phyloP scores from a whole-genome alignment of 2,888 invertebrate genomes.

The Caradrina clavipalpis region DNA sequence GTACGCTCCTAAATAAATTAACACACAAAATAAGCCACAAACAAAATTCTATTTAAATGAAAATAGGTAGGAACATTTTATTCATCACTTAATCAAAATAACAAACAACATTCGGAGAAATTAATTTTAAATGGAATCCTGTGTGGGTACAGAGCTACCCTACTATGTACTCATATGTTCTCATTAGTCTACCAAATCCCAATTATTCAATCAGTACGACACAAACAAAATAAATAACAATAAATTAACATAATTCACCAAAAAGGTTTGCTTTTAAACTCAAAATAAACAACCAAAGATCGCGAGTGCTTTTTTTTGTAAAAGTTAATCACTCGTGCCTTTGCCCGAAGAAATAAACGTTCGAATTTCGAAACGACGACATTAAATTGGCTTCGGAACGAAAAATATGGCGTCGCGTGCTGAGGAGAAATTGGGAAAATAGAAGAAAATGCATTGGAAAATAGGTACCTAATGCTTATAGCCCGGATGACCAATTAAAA shows the following conservation, averaged over 20 bases:
- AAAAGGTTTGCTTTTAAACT: conserved; percentile 59
- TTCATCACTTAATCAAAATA: conserved; percentile 16
- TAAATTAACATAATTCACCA: conserved; percentile 59
- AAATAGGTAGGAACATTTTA: conserved; percentile 16
- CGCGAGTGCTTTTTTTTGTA: conserved; percentile 36
- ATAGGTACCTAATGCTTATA: conserved; percentile 1
- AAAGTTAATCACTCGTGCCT: conserved; percentile 69
- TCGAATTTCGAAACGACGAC: conserved; percentile 68
- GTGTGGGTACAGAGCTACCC: neutral
- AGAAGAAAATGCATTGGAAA: conserved; percentile 4
- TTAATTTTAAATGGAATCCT: conserved; percentile 16
- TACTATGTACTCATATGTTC: conserved; percentile 8
- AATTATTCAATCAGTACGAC: conserved; percentile 62
- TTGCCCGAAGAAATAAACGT: conserved; percentile 71
- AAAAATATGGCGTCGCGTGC: conserved; percentile 64
- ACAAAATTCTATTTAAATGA: conserved; percentile 27
- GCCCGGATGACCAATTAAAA: neutral
- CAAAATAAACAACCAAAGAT: conserved; percentile 46
- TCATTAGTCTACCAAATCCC: conserved; percentile 52
- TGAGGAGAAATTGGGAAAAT: conserved; percentile 24
- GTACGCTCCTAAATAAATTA: conserved; percentile 3
- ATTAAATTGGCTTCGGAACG: conserved; percentile 69
- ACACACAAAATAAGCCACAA: conserved; percentile 22
- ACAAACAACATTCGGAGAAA: conserved; percentile 25
- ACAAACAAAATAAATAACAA: conserved; percentile 56